Evolutionary conservation across 2,797 vertebrate genomes (phyloP), one percentile per base, ranked within the genome.

Genomic region (Dryobates pubescens): DNA sequence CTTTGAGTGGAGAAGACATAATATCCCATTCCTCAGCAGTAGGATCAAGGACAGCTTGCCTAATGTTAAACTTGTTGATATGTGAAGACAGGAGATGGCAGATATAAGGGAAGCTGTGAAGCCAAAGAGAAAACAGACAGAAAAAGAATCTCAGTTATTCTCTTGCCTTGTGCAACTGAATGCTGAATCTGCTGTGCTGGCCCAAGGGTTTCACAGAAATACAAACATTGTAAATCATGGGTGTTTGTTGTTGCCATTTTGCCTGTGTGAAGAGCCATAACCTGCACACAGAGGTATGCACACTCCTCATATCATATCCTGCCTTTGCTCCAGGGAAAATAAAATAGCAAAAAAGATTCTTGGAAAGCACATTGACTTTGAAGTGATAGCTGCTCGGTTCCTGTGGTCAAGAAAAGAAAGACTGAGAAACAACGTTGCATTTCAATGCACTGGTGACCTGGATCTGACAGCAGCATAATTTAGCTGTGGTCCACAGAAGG

Each of bases 51-150:
- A 73, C 87, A 90, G 71, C 87, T 89, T 78, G 76, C 47, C 76
- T 78, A 49, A 75, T 32, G 53, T 84, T 70, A 69, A 87, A 76
- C 58, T 80, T 47, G 36, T 18, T 45, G 58, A 22, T 68, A 47
- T 76, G 79, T 76, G 93, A 70, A 88, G 58, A 75, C 47, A 54
- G 47, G 71, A 82, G 76, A 73, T 61, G 85, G 57, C 67, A 81
- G 71, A 45, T 64, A 73, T 51, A 58, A 86, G 47, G 53, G 23
- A 93, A 93, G 41, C 81, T 84, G 87, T 90, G 87, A 94, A 90
- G 68, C 36, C 68, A 53, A 62, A 85, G 34, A 78, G 58, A 88
- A 94, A 94, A 92, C 12, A 84, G 73, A 75, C 30, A 63, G 71
- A 77, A 92, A 81, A 82, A 43, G 57, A 73, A 69, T 53, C 49